Evolutionary conservation across 2,113 vertebrate genomes (phyloP).

Genomic region (Indri indri): DNA sequence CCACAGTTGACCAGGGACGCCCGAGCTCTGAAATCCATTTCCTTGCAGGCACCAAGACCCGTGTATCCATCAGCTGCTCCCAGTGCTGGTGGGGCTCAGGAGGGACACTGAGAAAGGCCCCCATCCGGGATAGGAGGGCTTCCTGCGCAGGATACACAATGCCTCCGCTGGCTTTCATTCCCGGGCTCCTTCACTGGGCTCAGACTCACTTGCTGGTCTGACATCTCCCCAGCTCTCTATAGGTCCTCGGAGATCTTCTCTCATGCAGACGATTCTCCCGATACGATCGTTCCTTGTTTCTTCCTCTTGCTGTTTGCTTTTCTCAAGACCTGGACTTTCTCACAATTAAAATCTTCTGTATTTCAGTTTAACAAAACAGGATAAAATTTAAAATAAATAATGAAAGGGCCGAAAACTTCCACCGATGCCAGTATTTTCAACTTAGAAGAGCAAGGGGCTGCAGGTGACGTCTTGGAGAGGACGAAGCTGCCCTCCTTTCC

Average conservation of each 20-base stretch:
- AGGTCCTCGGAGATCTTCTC: background rate
- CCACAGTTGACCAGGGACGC: too few relatives aligned
- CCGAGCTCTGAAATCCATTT: too few relatives aligned
- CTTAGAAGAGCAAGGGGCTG: background rate
- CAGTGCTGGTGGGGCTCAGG: too few relatives aligned
- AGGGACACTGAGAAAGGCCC: background rate
- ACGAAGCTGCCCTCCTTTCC: accelerated
- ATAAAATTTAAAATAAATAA: too few relatives aligned
- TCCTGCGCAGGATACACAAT: background rate
- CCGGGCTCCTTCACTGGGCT: accelerated
- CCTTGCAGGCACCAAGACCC: accelerated
- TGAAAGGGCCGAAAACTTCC: background rate
- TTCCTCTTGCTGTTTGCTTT: background rate
- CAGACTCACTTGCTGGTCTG: background rate
- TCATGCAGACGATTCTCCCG: background rate
- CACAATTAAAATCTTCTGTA: background rate
- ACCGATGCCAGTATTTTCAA: too few relatives aligned
- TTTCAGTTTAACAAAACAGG: background rate
- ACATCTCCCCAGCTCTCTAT: too few relatives aligned
- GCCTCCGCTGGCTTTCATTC: background rate
- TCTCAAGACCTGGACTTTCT: background rate
- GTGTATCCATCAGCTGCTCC: accelerated
- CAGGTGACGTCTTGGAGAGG: background rate
- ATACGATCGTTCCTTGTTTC: too few relatives aligned
- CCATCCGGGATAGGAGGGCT: background rate